A percentile compares a stretch with the other conserved stretches of the same genome.
Evolutionary conservation across 2,113 vertebrate genomes (phyloP).

Genomic region (Carassius carassius): DNA sequence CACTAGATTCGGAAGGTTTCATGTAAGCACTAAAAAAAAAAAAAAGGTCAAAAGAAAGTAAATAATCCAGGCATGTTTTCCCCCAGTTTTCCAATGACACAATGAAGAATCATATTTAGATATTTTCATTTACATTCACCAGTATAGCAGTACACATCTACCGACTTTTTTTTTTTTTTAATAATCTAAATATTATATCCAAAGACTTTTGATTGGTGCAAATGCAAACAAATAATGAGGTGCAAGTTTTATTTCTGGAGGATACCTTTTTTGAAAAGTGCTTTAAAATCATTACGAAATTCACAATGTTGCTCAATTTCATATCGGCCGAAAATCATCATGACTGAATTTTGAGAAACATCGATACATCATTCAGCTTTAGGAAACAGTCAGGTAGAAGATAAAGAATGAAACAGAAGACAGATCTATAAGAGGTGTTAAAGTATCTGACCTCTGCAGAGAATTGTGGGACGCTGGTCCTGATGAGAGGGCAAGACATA

Average conservation of each 20-base stretch:
- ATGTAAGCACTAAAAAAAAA: neutral
- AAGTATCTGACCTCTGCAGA: constrained; percentile 68
- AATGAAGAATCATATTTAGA: neutral
- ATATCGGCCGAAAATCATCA: neutral
- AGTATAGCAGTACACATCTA: too few species aligned
- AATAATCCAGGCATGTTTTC: too few species aligned
- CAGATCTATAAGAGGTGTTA: constrained; percentile 2
- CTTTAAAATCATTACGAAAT: neutral
- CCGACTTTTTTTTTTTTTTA: too few species aligned
- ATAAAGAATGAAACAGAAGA: neutral
- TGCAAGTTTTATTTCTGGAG: too few species aligned
- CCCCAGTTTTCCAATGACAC: too few species aligned
- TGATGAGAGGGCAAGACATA: constrained; percentile 50
- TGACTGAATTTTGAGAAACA: too few species aligned
- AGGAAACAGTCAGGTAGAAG: neutral
- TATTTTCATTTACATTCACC: neutral
- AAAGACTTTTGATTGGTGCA: too few species aligned
- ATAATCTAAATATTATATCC: too few species aligned
- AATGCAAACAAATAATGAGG: too few species aligned
- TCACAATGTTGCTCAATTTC: neutral
- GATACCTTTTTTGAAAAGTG: too few species aligned
- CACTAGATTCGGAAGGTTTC: neutral
- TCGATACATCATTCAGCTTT: neutral
- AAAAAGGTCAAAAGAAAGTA: neutral
- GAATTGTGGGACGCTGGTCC: constrained; percentile 63